These are phyloP conservation scores for Epinotia brunnichana DNA, from an alignment of 2,888 invertebrate species.

Conservation along the genomic window DNA sequence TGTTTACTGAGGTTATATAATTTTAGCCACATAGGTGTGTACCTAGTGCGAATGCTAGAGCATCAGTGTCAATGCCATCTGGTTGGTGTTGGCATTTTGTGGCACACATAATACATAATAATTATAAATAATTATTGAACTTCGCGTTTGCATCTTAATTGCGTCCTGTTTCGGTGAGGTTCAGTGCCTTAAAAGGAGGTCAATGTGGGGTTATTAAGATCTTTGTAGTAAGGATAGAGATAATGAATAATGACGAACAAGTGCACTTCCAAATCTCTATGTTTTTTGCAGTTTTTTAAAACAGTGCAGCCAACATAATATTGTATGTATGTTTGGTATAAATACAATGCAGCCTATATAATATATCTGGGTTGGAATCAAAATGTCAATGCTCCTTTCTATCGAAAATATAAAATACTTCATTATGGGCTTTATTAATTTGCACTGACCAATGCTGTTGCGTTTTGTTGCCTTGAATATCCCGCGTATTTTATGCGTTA, in stretches of 20 bases:
- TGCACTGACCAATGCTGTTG: too few relatives aligned
- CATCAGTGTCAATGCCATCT: slow-evolving; percentile 40
- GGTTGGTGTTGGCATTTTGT: slow-evolving; percentile 27
- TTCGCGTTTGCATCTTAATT: slow-evolving; percentile 24
- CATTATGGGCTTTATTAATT: too few relatives aligned
- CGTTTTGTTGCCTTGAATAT: too few relatives aligned
- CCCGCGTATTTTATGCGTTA: too few relatives aligned
- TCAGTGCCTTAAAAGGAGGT: slow-evolving; percentile 2
- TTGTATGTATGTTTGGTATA: too few relatives aligned
- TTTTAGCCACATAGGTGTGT: neutral
- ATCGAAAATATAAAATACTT: too few relatives aligned
- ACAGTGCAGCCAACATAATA: too few relatives aligned
- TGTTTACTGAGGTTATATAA: slow-evolving; percentile 15
- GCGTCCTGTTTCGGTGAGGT: slow-evolving; percentile 5
- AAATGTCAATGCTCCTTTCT: too few relatives aligned
- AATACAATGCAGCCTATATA: too few relatives aligned
- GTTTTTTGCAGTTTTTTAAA: too few relatives aligned
- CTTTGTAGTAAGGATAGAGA: neutral
- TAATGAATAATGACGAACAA: neutral
- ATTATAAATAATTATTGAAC: slow-evolving; percentile 26
- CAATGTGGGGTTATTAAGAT: neutral
- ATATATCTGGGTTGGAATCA: too few relatives aligned
- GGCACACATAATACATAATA: slow-evolving; percentile 31
- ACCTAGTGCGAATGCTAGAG: slow-evolving; percentile 1
- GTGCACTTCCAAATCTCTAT: too few relatives aligned